Evolutionary conservation across 2,797 vertebrate species (phyloP).

Genomic region (Sphaeramia orbicularis): DNA sequence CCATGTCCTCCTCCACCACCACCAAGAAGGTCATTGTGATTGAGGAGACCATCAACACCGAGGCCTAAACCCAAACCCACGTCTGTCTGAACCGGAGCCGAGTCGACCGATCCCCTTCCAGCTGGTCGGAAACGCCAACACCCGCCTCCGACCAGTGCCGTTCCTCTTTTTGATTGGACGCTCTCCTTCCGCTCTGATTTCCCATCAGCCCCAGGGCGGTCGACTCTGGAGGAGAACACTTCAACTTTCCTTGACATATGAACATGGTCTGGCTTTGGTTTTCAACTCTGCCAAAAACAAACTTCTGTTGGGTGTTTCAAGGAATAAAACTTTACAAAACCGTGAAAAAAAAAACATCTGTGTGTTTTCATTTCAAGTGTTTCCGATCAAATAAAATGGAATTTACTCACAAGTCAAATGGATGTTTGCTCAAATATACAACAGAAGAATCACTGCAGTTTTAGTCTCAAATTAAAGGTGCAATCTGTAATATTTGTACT

Average conservation of each 20-base stretch:
- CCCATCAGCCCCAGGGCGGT: neutral
- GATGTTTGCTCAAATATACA: no score
- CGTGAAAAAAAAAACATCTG: no score
- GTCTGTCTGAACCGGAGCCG: constrained; percentile 25
- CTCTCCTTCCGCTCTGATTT: neutral
- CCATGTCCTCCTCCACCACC: constrained; percentile 18
- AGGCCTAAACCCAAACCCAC: neutral
- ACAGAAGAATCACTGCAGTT: no score
- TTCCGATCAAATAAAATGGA: no score
- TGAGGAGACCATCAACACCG: constrained; percentile 12
- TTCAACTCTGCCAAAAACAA: neutral
- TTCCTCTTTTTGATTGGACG: neutral
- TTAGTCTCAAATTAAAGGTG: no score
- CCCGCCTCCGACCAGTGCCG: neutral
- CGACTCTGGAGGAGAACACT: neutral
- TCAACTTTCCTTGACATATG: neutral
- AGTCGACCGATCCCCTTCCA: constrained; percentile 26
- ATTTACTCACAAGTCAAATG: no score
- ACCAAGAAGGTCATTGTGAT: constrained; percentile 44
- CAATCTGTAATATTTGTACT: no score
- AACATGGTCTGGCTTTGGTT: neutral
- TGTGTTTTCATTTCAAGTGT: neutral
- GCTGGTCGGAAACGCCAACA: neutral
- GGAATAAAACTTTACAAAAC: constrained; percentile 46
- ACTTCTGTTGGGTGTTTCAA: constrained; percentile 20